A percentile compares a stretch with the other conserved stretches of the same genome.
Conservation (phyloP, 2,797 vertebrate genomes). For the Telmatherina bonti region DNA sequence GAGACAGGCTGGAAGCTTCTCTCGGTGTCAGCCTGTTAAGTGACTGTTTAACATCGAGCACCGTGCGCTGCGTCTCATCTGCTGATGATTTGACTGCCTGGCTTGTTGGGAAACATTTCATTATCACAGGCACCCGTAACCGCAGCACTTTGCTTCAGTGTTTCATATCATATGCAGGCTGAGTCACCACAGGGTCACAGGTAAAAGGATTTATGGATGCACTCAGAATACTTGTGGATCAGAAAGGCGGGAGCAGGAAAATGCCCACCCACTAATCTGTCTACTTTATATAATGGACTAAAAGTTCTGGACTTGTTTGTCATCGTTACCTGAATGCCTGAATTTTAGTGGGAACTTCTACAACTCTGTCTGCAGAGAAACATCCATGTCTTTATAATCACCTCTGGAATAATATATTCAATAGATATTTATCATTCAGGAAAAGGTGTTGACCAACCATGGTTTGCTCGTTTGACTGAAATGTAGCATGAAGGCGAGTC, state of each 20-base stretch:
- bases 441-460: too few relatives aligned
- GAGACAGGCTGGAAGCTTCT: slow-evolving; percentile 65
- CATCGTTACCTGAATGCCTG: too few relatives aligned
- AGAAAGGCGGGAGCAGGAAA: slow-evolving; percentile 16
- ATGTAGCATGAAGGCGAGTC: too few relatives aligned
- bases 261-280: slow-evolving; percentile 42
- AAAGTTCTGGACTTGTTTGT: not conserved
- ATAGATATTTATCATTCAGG: too few relatives aligned
- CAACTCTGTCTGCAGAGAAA: too few relatives aligned
- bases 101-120: slow-evolving; percentile 61
- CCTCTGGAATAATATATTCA: too few relatives aligned
- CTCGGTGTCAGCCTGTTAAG: slow-evolving; percentile 67
- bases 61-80: slow-evolving; percentile 49
- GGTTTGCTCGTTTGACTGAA: too few relatives aligned
- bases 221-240: slow-evolving; percentile 27
- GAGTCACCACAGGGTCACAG: slow-evolving; percentile 53
- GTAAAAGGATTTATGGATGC: slow-evolving; percentile 52
- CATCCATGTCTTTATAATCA: too few relatives aligned
- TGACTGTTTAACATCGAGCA: slow-evolving; percentile 76
- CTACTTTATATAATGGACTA: not conserved
- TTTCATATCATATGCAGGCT: slow-evolving; percentile 50
- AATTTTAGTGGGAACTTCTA: too few relatives aligned
- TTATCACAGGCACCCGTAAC: slow-evolving; percentile 56
- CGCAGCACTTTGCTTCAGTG: slow-evolving; percentile 28
- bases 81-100: slow-evolving; percentile 63